These are phyloP conservation scores for Artemia sp. DNA, from an alignment of 2,888 invertebrate species.

Conservation along the genomic window DNA sequence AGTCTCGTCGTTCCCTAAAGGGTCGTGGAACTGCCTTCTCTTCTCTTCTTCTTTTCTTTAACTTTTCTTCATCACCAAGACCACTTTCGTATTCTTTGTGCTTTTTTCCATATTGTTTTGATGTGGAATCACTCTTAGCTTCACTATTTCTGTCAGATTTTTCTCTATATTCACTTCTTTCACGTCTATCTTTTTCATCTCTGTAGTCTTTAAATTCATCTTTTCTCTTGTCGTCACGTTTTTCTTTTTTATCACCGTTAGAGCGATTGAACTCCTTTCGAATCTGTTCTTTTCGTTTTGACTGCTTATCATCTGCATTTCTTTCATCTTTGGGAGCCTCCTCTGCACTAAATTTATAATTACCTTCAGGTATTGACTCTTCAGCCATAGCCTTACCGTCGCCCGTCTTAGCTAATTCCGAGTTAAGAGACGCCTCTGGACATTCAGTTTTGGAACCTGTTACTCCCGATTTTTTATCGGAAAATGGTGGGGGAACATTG, in stretches of 20 bases:
- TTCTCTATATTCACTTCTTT: slow-evolving; percentile 33
- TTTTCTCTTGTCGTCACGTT: slow-evolving; percentile 9
- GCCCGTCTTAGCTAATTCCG: background rate
- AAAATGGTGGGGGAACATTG: slow-evolving; percentile 2
- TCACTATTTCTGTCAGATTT: slow-evolving; percentile 34
- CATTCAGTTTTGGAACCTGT: background rate
- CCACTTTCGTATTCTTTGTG: slow-evolving; percentile 22
- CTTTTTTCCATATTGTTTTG: background rate
- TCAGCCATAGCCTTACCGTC: background rate
- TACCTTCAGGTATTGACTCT: no score
- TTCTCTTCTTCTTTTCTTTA: slow-evolving; percentile 16
- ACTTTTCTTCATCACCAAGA: slow-evolving; percentile 16
- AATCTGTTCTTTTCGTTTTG: slow-evolving; percentile 16
- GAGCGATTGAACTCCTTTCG: background rate
- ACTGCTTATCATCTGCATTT: slow-evolving; percentile 5
- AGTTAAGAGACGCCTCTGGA: background rate
- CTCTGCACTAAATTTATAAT: background rate
- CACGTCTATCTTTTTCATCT: slow-evolving; percentile 21
- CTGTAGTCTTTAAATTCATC: slow-evolving; percentile 5
- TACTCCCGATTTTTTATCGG: background rate
- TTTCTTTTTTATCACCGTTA: background rate
- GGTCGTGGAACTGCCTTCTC: background rate
- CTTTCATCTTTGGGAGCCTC: background rate
- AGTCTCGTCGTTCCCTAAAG: slow-evolving; percentile 16
- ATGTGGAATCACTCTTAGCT: slow-evolving; percentile 23